Percentiles rank a stretch among this genome's conserved stretches.
Evolutionary conservation across 2,113 vertebrate species (phyloP).

Genomic region (Sinocyclocheilus maitianheensis): DNA sequence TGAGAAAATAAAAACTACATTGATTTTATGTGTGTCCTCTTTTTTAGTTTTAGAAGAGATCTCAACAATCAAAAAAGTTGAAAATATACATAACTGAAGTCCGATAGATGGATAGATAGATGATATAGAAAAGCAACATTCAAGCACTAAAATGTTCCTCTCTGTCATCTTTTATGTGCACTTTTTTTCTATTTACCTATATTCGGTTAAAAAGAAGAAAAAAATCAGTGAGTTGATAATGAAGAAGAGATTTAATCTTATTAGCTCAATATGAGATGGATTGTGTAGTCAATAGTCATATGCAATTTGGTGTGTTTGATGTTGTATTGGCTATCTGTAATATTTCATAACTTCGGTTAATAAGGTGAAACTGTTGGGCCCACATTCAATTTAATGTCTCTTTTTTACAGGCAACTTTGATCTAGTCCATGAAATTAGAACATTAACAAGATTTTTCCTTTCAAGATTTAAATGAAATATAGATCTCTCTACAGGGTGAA

Average conservation of each 20-base stretch:
- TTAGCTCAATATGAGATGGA: background rate
- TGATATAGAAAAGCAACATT: too few relatives aligned
- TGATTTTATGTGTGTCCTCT: too few relatives aligned
- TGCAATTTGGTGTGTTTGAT: conserved; percentile 1
- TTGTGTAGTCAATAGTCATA: background rate
- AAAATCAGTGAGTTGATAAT: background rate
- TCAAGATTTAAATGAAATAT: conserved; percentile 37
- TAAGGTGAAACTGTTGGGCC: conserved; percentile 13
- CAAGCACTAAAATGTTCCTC: too few relatives aligned
- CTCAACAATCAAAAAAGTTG: too few relatives aligned
- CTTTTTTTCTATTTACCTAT: background rate
- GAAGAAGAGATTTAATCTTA: background rate
- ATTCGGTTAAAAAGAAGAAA: background rate
- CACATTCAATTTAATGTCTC: conserved; percentile 19
- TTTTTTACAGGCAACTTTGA: conserved; percentile 44
- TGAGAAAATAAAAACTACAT: too few relatives aligned
- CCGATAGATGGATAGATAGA: too few relatives aligned
- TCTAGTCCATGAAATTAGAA: conserved; percentile 52
- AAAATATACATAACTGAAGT: too few relatives aligned
- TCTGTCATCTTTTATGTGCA: too few relatives aligned
- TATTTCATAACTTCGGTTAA: conserved; percentile 18
- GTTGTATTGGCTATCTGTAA: background rate
- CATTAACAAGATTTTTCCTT: conserved; percentile 52
- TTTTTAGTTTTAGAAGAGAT: background rate
- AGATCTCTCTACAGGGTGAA: conserved; percentile 26